Base-by-base conservation (phyloP, 2,888 invertebrate genomes). In the Meghimatium bilineatum region DNA sequence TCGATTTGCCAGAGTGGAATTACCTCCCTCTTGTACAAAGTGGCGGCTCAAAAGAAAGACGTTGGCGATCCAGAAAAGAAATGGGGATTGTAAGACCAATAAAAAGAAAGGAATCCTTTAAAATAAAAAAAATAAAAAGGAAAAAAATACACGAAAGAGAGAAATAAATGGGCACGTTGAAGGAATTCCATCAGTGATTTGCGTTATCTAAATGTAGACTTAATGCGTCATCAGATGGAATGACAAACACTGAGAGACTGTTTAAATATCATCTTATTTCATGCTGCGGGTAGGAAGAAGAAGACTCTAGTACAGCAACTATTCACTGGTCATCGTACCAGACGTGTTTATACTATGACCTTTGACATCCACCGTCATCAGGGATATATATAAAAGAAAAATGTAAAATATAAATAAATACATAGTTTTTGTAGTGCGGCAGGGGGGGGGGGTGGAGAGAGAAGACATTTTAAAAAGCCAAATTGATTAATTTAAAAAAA, bases 121-220 rank as follows among this genome's bases (percentile, higher is more conserved):
- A 69, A 80, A 71, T 23, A 52, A 63, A 23, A 63, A 56, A 23
- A 56, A 56, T n/a, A 56, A 56, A 56, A 56, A 56, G 12, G 56
- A 56, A 56, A 56, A 26, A 52, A 67, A 79, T 14, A 71, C 5
- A 38, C 20, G 67, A 56, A 72, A 60, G 52, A 80, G 29, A 52
- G 66, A 69, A 69, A 80, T 60, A 23, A 49, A 69, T 29, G 38
- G 34, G 52, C 78, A 38, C n/a, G 67, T 44, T 38, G 38, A 14
- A 36, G 72, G 71, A 80, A 72, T 80, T 80, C 56, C 71, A 72
- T 80, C 80, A 80, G 72, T 29, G 72, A 80, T 80, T 80, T 69
- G 56, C 36, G 72, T 56, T 71, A 49, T 72, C 69, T 38, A 71
- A 72, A 80, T 80, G 80, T 80, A 52, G 71, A 32, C 69, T 79